Base-by-base conservation (phyloP, 2,888 invertebrate genomes). In the Rhamphomyia laevipes region DNA sequence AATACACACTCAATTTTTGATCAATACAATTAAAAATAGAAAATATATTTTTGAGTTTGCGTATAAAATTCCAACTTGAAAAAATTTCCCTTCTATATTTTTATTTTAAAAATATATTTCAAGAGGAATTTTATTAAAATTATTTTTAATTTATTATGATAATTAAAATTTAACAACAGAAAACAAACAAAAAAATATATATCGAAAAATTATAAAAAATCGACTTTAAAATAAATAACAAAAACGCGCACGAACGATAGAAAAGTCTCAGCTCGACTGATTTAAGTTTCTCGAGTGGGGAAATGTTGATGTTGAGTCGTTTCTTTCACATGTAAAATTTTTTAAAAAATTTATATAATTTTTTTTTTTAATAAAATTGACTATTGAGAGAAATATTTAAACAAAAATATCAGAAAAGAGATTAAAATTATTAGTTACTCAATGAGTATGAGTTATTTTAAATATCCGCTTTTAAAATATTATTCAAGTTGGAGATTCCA, bases 161-260 rank as follows among this genome's bases (percentile, higher is more conserved):
- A 30, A 9, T 30, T 9, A 11, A n/a, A n/a, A n/a, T n/a, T n/a
- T n/a, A n/a, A n/a, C n/a, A n/a, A n/a, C n/a, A n/a, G n/a, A n/a
- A n/a, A n/a, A n/a, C n/a, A n/a, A n/a, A 27, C 4, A 27, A 6
- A 27, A 27, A 7, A 27, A 27, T 27, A 27, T 27, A 27, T 27
- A 35, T 13, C n/a, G 13, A 35, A 35, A 35, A n/a, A n/a, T 30
- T 13, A n/a, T 35, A 5, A 10, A 35, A 35, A 13, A 13, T n/a
- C 13, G 7, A 35, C 5, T n/a, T 30, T 35, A 35, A 33, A 13
- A 35, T n/a, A 35, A 30, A 30, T 9, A 9, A 30, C 11, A 9
- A 35, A n/a, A n/a, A n/a, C 35, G 35, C 42, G 21, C 42, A 42
- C 42, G 42, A 42, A 42, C 42, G n/a, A n/a, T 42, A 27, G 42